Conservation (phyloP, 1,140 invertebrate genomes). For the Metaphire vulgaris region DNA sequence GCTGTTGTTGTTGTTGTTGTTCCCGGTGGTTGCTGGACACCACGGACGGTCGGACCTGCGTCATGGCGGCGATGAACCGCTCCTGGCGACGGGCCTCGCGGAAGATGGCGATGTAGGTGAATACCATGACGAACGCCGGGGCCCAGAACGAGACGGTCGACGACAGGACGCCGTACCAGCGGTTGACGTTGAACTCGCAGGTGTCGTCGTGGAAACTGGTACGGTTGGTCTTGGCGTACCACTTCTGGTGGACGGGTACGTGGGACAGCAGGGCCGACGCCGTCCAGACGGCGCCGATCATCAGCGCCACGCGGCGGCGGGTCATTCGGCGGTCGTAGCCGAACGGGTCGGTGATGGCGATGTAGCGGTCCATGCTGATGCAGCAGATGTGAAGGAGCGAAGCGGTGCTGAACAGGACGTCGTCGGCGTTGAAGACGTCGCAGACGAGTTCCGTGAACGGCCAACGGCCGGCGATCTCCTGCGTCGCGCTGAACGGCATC, state of each 20-base stretch:
- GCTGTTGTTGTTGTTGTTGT: too few species aligned
- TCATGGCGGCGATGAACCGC: constrained; percentile 20
- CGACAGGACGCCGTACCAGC: constrained; percentile 79
- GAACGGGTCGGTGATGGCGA: constrained; percentile 51
- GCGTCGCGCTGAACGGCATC: too few species aligned
- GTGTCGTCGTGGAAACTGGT: too few species aligned
- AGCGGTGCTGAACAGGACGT: constrained; percentile 90
- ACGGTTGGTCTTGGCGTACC: constrained; percentile 47
- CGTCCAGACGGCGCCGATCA: constrained; percentile 47
- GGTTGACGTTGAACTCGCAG: constrained; percentile 74
- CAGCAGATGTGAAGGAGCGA: too few species aligned
- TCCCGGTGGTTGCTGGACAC: too few species aligned
- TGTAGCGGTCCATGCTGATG: too few species aligned
- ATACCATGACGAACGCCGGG: constrained; percentile 87
- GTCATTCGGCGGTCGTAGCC: constrained; percentile 50
- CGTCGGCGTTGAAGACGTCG: too few species aligned
- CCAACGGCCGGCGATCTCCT: too few species aligned
- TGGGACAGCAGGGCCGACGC: constrained; percentile 50
- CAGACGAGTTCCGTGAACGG: too few species aligned
- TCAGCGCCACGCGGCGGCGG: constrained; percentile 40
- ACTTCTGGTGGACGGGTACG: constrained; percentile 50
- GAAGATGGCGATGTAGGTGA: constrained; percentile 77
- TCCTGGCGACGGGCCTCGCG: constrained; percentile 79
- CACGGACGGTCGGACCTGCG: too few species aligned
- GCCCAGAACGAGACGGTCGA: constrained; percentile 94